phyloP scores from a whole-genome alignment of 2,888 invertebrate genomes.

The Gari tellinella region DNA sequence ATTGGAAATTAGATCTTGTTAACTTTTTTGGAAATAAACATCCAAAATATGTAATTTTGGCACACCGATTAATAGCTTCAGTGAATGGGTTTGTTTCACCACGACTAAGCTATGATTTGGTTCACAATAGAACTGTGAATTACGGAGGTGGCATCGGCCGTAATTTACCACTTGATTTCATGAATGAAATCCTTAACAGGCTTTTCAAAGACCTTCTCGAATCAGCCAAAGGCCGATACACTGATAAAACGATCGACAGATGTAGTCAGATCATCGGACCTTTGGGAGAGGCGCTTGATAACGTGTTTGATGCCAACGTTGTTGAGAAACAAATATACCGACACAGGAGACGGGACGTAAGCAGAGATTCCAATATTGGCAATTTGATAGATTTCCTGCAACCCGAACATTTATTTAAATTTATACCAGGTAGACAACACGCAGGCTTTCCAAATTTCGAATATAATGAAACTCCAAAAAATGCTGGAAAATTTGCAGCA shows the following conservation, averaged over 20 bases:
- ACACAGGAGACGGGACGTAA: too few species aligned
- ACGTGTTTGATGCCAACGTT: too few species aligned
- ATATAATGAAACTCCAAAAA: too few species aligned
- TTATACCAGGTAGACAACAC: too few species aligned
- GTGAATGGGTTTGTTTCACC: conserved; percentile 45
- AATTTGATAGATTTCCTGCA: too few species aligned
- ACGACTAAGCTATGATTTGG: conserved; percentile 29
- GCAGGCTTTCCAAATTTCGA: too few species aligned
- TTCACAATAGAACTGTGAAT: conserved; percentile 50
- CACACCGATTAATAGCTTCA: conserved; percentile 40
- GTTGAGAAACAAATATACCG: too few species aligned
- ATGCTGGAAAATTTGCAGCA: too few species aligned
- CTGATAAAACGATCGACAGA: conserved; percentile 20
- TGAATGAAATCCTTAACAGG: conserved; percentile 58
- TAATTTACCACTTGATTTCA: conserved; percentile 54
- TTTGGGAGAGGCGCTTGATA: too few species aligned
- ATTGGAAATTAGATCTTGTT: conserved; percentile 42
- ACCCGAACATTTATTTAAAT: too few species aligned
- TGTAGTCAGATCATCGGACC: too few species aligned
- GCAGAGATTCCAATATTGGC: too few species aligned
- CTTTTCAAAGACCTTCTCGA: conserved; percentile 43
- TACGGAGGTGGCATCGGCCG: conserved; percentile 54
- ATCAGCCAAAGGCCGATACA: conserved; percentile 33
- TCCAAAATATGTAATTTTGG: conserved; percentile 52
- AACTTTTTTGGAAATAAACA: conserved; percentile 45